Percentiles rank a stretch among this genome's conserved stretches.
Conservation (phyloP, 2,888 invertebrate species). For the Cotesia congregata region DNA sequence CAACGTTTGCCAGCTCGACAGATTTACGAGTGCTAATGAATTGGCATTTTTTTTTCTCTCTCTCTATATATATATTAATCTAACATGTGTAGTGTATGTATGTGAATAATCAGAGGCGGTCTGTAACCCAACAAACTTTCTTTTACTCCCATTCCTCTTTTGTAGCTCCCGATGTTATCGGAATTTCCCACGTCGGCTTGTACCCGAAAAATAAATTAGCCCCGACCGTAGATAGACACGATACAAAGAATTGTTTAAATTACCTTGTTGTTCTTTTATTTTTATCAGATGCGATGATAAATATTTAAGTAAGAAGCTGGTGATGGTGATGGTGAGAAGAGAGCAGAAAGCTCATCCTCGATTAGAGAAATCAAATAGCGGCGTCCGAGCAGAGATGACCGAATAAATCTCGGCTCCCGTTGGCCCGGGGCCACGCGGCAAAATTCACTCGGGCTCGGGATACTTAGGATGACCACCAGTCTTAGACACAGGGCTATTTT, state of each 20-base stretch:
- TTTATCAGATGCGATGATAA: neutral
- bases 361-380: conserved; percentile 47
- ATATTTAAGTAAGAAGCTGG: neutral
- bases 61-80: conserved; percentile 16
- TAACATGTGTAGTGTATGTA: conserved; percentile 34
- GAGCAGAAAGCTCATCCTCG: conserved; percentile 35
- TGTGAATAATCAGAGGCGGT: neutral
- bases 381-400: conserved; percentile 55
- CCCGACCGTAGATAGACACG: neutral
- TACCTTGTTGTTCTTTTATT: neutral
- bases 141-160: neutral
- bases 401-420: conserved; percentile 70
- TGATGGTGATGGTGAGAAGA: conserved; percentile 39
- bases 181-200: neutral
- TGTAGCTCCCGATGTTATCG: conserved; percentile 11
- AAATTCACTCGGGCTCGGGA: conserved; percentile 38
- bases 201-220: neutral
- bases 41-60: conserved; percentile 58
- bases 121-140: neutral
- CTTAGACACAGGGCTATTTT: conserved; percentile 24
- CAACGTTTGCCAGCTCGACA: conserved; percentile 64
- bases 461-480: conserved; percentile 45
- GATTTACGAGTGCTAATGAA: conserved; percentile 70
- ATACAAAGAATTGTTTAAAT: neutral
- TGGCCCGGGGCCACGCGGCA: conserved; percentile 55